Percentiles rank a stretch among this genome's conserved stretches.
phyloP scores from a whole-genome alignment of 1,140 invertebrate genomes.

The Drosophila mauritiana region DNA sequence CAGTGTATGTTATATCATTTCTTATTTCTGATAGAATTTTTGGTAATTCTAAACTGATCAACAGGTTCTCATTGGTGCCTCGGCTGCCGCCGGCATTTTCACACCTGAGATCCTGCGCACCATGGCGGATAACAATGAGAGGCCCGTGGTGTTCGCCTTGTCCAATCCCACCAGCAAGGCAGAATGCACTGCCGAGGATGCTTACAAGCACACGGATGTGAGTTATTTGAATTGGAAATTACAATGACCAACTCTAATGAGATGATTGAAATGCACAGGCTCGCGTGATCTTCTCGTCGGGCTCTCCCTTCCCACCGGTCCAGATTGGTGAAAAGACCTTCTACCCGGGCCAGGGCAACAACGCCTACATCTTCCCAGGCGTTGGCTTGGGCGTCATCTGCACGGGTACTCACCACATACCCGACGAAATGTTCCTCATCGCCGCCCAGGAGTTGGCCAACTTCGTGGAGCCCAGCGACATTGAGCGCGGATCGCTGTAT shows the following conservation, averaged over 20 bases:
- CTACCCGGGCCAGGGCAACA: slow-evolving; percentile 97
- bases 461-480: slow-evolving; percentile 92
- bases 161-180: slow-evolving; percentile 98
- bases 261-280: slow-evolving; percentile 86
- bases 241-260: not conserved
- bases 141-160: slow-evolving; percentile 96
- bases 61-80: slow-evolving; percentile 88
- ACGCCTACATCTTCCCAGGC: slow-evolving; percentile 97
- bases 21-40: not conserved
- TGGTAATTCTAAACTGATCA: not conserved
- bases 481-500: slow-evolving; percentile 95
- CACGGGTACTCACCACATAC: slow-evolving; percentile 94
- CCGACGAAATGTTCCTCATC: slow-evolving; percentile 95
- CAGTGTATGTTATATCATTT: slow-evolving; percentile 53
- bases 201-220: slow-evolving; percentile 94
- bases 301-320: slow-evolving; percentile 95
- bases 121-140: slow-evolving; percentile 94
- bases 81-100: slow-evolving; percentile 95
- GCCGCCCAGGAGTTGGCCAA: slow-evolving; percentile 94
- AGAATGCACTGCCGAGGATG: slow-evolving; percentile 97
- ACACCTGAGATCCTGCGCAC: slow-evolving; percentile 92
- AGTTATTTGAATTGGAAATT: slow-evolving; percentile 23
- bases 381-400: slow-evolving; percentile 95
- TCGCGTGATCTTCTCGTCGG: slow-evolving; percentile 95
- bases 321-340: slow-evolving; percentile 91